A percentile compares a stretch with the other conserved stretches of the same genome.
Conservation (phyloP, 2,888 invertebrate species). For the Herminia tarsipennalis region DNA sequence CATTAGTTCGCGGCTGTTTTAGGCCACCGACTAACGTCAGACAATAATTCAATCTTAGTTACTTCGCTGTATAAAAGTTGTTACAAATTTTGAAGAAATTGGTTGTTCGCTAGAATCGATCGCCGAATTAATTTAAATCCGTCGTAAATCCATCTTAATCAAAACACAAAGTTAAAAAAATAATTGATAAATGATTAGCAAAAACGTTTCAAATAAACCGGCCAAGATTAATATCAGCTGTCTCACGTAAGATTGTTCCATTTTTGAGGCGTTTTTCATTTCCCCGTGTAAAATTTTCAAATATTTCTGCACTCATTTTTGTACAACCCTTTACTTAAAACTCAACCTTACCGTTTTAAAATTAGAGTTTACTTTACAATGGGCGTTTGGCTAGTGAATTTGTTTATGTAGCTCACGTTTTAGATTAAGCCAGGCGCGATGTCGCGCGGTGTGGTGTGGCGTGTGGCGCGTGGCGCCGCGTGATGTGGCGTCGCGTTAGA, state of each 20-base stretch:
- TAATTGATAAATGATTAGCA: too few relatives aligned
- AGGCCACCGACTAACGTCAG: too few relatives aligned
- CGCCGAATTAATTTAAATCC: too few relatives aligned
- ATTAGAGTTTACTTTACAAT: constrained; percentile 25
- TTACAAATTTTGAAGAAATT: too few relatives aligned
- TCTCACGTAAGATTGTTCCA: constrained; percentile 34
- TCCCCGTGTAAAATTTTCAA: constrained; percentile 41
- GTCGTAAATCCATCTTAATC: too few relatives aligned
- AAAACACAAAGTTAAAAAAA: too few relatives aligned
- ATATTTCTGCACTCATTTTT: constrained; percentile 36
- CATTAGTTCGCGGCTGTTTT: too few relatives aligned
- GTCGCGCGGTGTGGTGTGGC: constrained; percentile 29
- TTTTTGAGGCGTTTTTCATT: constrained; percentile 40
- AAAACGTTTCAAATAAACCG: too few relatives aligned
- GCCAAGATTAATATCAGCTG: constrained; percentile 29
- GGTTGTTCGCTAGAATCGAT: too few relatives aligned
- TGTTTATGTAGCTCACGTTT: constrained; percentile 43
- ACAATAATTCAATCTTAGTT: too few relatives aligned
- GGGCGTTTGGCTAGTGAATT: constrained; percentile 8
- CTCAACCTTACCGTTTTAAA: constrained; percentile 1
- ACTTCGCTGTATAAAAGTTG: too few relatives aligned
- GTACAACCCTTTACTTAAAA: neutral
- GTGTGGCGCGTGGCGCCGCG: constrained; percentile 30
- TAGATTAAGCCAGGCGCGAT: constrained; percentile 45
- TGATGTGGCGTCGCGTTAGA: constrained; percentile 20